Base-by-base conservation (phyloP, 2,113 vertebrate genomes). In the Lethenteron camtschaticum region DNA sequence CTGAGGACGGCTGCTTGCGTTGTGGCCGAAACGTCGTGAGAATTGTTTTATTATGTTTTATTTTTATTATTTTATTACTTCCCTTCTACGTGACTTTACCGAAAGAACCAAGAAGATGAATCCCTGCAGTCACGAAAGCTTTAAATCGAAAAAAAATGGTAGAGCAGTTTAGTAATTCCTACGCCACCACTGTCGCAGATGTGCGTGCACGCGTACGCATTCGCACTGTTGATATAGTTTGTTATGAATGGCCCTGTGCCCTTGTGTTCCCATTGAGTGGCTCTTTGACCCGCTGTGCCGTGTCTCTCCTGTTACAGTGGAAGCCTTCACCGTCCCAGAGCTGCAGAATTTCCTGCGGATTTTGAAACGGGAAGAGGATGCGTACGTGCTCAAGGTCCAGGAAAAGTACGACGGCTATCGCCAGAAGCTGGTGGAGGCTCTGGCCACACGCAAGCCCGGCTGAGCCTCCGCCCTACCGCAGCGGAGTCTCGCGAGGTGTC, bases 341-440 rank as follows among this genome's bases (percentile, higher is more conserved):
- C 77, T 95, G 57, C 85, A 89, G 68, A 95, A 95, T 77, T 95
- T 95, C 77, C 75, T 90, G 72, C 86, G 85, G 18, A 95, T 95
- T 73, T 80, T 95, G 70, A 83, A 89, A 76, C 85, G 88, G 16
- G 89, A 95, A 74, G 90, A 95, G 70, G 89, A 92, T 72, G 88
- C 89, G 55, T 89, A 88, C 57, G 70, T 92, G 69, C 87, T 85
- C 68, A 86, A 82, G 75, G 86, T 95, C 63, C 75, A 86, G 70
- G 83, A 86, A 73, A 85, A 87, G 57, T 95, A 95, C 5, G 77
- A 84, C 12, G 75, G 74, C 69, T 88, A 86, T 72, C 87, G 87
- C 60, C 79, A 83, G 73, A 85, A 84, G 78, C 85, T 94, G 80
- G 84, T 85, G 73, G 86, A 85, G 71, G 85, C 85, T 1, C 75